phyloP scores from a whole-genome alignment of 2,888 invertebrate species.

The Rotaria sp. region DNA sequence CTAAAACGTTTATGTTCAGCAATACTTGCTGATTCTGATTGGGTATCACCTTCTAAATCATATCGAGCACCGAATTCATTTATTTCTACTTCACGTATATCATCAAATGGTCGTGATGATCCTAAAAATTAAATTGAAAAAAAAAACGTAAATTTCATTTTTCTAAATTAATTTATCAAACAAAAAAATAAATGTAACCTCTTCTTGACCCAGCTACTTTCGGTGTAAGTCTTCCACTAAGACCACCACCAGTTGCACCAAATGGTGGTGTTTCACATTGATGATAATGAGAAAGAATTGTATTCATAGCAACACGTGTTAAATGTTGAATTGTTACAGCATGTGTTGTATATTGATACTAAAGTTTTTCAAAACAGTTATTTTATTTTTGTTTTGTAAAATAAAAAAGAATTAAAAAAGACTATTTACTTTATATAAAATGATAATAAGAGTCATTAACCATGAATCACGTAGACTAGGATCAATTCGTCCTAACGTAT shows the following conservation, averaged over 20 bases:
- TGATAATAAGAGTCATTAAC: conserved; percentile 82
- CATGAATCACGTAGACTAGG: conserved; percentile 79
- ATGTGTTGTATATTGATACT: conserved; percentile 5
- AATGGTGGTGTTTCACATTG: conserved; percentile 29
- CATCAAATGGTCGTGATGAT: conserved; percentile 23
- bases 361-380: background rate
- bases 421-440: conserved; percentile 77
- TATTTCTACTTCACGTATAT: conserved; percentile 20
- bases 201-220: conserved; percentile 12
- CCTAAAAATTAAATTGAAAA: too few relatives aligned
- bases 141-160: background rate
- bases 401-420: too few relatives aligned
- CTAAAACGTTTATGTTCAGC: background rate
- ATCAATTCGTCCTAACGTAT: conserved; percentile 79
- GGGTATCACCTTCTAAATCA: background rate
- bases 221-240: background rate
- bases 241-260: background rate
- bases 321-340: conserved; percentile 28
- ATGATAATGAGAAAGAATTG: conserved; percentile 10
- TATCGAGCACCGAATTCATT: background rate
- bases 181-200: background rate
- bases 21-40: background rate
- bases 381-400: too few relatives aligned
- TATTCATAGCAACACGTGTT: conserved; percentile 22
- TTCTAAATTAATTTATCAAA: background rate